phyloP scores from a whole-genome alignment of 2,888 invertebrate genomes.

The Lasioglossum pauxillum region DNA sequence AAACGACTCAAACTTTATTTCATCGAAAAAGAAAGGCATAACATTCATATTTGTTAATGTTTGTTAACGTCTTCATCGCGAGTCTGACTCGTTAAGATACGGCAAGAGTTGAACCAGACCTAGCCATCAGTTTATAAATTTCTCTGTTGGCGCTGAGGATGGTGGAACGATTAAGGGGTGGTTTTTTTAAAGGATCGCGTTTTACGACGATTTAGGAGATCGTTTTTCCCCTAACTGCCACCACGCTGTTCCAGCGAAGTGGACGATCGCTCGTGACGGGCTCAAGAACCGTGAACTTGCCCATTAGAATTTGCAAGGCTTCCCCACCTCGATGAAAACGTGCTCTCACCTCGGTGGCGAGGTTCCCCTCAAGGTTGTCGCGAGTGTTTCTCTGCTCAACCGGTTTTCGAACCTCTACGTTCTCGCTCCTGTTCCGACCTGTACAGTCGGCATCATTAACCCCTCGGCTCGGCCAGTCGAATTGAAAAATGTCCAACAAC shows the following conservation, averaged over 20 bases:
- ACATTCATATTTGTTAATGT: too few relatives aligned
- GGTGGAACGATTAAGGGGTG: background rate
- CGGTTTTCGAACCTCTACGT: constrained; percentile 61
- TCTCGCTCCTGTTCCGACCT: constrained; percentile 47
- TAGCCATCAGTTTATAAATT: too few relatives aligned
- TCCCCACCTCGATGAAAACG: constrained; percentile 47
- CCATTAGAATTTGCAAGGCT: constrained; percentile 67
- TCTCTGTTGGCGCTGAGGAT: too few relatives aligned
- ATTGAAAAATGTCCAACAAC: background rate
- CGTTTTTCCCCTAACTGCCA: background rate
- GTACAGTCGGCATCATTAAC: constrained; percentile 27
- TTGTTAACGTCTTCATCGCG: too few relatives aligned
- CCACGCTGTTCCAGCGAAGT: background rate
- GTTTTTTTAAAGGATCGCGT: background rate
- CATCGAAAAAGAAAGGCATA: too few relatives aligned
- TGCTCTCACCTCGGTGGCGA: constrained; percentile 32
- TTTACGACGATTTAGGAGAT: background rate
- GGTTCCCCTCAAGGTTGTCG: constrained; percentile 66
- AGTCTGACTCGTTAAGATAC: too few relatives aligned
- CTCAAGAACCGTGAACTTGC: constrained; percentile 70
- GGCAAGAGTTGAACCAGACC: too few relatives aligned
- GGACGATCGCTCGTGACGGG: constrained; percentile 44
- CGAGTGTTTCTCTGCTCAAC: constrained; percentile 66
- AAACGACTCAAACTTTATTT: too few relatives aligned
- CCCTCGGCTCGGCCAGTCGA: background rate